Conservation (phyloP, 2,888 invertebrate species). For the Pediacus dermestoides region DNA sequence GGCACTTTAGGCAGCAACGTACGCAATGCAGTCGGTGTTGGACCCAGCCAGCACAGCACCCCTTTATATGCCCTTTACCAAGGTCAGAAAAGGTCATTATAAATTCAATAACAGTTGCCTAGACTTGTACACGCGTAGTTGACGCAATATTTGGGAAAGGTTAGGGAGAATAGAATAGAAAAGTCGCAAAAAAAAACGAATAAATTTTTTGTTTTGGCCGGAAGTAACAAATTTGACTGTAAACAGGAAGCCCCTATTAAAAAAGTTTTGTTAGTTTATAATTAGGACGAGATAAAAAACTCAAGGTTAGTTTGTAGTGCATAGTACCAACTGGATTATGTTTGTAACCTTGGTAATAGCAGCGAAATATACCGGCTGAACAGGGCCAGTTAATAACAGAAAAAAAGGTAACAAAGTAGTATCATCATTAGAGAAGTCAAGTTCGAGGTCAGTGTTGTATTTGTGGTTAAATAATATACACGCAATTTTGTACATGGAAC, state of each 20-base stretch:
- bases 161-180: no score
- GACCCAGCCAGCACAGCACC: conserved; percentile 20
- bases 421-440: no score
- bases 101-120: conserved; percentile 26
- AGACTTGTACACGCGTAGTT: no score
- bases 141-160: no score
- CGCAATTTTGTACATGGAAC: no score
- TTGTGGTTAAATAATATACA: background rate
- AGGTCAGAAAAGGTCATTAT: conserved; percentile 32
- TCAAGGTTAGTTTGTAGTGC: background rate
- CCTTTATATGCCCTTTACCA: conserved; percentile 24
- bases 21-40: conserved; percentile 37
- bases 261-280: conserved; percentile 2
- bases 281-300: background rate
- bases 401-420: conserved; percentile 2
- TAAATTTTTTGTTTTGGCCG: no score
- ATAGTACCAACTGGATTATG: conserved; percentile 1
- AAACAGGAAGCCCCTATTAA: conserved; percentile 7
- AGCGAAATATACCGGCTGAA: background rate
- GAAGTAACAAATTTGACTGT: no score
- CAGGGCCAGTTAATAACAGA: conserved; percentile 3
- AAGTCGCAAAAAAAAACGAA: no score
- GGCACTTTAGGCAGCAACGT: conserved; percentile 16
- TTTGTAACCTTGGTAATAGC: background rate
- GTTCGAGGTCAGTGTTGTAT: conserved; percentile 1